Evolutionary conservation across 2,113 vertebrate genomes (phyloP), one percentile per base, ranked within the genome.

Genomic region (Xyliphius kryptos): DNA sequence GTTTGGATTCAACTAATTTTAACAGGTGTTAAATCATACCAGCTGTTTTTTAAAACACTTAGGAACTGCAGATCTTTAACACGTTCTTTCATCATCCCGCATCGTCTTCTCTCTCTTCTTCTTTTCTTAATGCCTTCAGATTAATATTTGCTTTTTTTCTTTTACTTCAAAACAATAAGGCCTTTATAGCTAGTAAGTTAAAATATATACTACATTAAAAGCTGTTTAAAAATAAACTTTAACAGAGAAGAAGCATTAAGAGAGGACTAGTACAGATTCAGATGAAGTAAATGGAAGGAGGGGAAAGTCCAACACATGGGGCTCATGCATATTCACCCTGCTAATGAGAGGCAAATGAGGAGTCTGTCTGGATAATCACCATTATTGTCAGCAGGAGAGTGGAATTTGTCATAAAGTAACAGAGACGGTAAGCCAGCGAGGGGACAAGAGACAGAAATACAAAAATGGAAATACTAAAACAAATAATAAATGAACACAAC

Each of bases 331-430:
- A 73, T 73, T 73, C 70, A 68, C 47, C 70, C 67, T 68, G 56
- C 61, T 68, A 73, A 73, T 68, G 61, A 68, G 56, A 73, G 49
- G 61, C 66, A 68, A 73, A 73, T 65, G 70, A 73, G 61, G 50
- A 63, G 66, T 73, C 61, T 65, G 65, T 64, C 60, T 36, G 22
- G 65, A 72, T 68, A 73, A 73, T 73, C 67, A 73, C 66, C 62
- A 65, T 56, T 60, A 59, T 65, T 59, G 70, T 66, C 66, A 65
- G 70, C 61, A 68, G 61, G 66, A 54, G 61, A 63, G 61, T 32
- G 50, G 21, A 40, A 62, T 66, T 43, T 67, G 69, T 52, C 58
- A 63, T 16, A 16, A 11, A 43, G 38, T 14, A 21, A 54, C 9
- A 54, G 36, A 66, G 17, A 38, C 41, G 20, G 44, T 6, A 21